Base-by-base conservation (phyloP, 2,113 vertebrate genomes). In the Crocuta crocuta region DNA sequence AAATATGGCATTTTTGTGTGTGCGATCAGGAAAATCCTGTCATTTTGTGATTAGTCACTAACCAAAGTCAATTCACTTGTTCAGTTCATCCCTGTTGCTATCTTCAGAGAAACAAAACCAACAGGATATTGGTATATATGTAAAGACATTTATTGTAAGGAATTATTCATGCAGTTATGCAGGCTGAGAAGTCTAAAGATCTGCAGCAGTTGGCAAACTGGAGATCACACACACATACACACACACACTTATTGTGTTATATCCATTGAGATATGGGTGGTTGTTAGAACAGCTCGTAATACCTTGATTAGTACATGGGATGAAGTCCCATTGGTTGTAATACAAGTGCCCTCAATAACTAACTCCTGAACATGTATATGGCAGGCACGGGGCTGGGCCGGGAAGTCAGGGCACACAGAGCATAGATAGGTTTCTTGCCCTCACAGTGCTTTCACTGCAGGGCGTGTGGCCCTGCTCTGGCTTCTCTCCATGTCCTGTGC, bases 321-420 rank as follows among this genome's bases (percentile, higher is more conserved):
- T 4, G 26, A 24, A 33, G 15, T 28, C 31, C 76, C 84, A 50
- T 65, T 70, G 23, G 63, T 65, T 43, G 89, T 35, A 70, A 43
- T 53, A 61, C 53, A 39, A 0, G 74, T 93, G 61, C 68, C 23
- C 21, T 92, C 33, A 68, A 13, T 11, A 33, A 33, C 5, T 31
- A 58, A n/a, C 66, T 33, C 11, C 0, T 28, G n/a, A 68, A 33
- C 35, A 24, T 61, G 31, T 33, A 0, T 3, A 0, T 35, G 53
- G 39, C 24, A 48, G 71, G 31, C 21, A 2, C 45, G 24, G 23
- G 15, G 5, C 43, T 13, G 33, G 61, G 28, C 39, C 43, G 66
- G 19, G n/a, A 1, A 11, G 61, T 3, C 23, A 15, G 4, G 50
- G 35, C 39, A n/a, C 45, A 16, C 0, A 2, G 2, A 8, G 16